Evolutionary conservation across 2,797 vertebrate genomes (phyloP).

Genomic region (Chelon labrosus): DNA sequence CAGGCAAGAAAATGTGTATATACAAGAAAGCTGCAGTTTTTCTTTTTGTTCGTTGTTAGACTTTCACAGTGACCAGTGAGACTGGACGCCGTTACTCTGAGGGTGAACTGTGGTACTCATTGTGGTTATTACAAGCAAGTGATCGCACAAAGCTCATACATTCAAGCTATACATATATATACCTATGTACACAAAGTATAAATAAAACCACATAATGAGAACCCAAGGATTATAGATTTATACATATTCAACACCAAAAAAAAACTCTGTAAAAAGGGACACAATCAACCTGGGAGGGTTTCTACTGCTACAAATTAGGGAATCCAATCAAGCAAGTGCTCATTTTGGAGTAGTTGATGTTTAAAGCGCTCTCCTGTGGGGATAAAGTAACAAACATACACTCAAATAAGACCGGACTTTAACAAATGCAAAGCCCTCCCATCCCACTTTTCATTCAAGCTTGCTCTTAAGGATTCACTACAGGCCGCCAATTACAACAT

Average conservation of each 20-base stretch:
- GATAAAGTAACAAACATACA: constrained; percentile 55
- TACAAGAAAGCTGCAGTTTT: constrained; percentile 72
- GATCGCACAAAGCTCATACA: constrained; percentile 78
- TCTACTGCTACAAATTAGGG: constrained; percentile 64
- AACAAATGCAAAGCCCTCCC: constrained; percentile 30
- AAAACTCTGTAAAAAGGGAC: constrained; percentile 36
- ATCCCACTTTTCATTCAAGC: constrained; percentile 66
- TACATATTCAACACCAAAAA: constrained; percentile 72
- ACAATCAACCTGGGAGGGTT: constrained; percentile 59
- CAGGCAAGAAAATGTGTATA: constrained; percentile 61
- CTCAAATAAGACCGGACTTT: constrained; percentile 55
- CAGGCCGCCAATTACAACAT: constrained; percentile 68
- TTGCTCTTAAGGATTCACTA: constrained; percentile 76
- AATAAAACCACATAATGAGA: constrained; percentile 84
- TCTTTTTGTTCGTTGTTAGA: constrained; percentile 52
- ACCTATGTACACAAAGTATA: constrained; percentile 86
- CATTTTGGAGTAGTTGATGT: constrained; percentile 73
- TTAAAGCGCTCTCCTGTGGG: constrained; percentile 71
- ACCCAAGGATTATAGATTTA: constrained; percentile 70
- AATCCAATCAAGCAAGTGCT: constrained; percentile 78
- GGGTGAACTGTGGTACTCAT: constrained; percentile 62
- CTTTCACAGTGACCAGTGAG: constrained; percentile 44
- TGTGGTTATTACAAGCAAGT: constrained; percentile 75
- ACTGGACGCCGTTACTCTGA: constrained; percentile 20
- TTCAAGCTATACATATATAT: constrained; percentile 85